Evolutionary conservation across 1,140 invertebrate species (phyloP).

Genomic region (Sarcophaga bullata): DNA sequence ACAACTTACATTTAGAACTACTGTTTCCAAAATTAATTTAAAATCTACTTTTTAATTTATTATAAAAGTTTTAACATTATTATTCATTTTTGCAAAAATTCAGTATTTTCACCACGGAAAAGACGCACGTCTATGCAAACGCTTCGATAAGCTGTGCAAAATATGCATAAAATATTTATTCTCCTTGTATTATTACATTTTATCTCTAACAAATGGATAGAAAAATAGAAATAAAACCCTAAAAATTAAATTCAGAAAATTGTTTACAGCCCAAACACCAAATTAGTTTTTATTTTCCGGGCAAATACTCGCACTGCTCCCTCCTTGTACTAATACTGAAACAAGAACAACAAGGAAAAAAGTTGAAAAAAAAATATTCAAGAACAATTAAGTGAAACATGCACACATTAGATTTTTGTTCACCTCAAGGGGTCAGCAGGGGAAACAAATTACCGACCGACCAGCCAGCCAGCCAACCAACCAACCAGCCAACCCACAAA

Average conservation of each 20-base stretch:
- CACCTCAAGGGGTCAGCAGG: slow-evolving; percentile 23
- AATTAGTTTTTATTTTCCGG: not conserved
- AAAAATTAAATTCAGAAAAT: not conserved
- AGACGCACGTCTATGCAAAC: not conserved
- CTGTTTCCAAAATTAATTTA: no score
- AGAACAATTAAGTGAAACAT: slow-evolving; percentile 36
- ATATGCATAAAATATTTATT: not conserved
- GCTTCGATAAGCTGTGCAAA: not conserved
- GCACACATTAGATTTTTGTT: slow-evolving; percentile 36
- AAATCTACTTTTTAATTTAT: not conserved
- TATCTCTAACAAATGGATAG: not conserved
- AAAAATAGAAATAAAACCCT: no score
- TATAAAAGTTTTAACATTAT: slow-evolving; percentile 6
- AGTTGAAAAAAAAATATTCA: slow-evolving; percentile 15
- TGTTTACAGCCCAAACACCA: slow-evolving; percentile 3
- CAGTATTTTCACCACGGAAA: not conserved
- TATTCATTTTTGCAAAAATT: not conserved
- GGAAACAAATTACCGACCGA: not conserved
- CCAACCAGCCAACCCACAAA: not conserved
- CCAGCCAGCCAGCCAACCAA: not conserved
- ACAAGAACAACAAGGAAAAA: not conserved
- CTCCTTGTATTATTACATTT: slow-evolving; percentile 12
- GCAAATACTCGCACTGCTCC: not conserved
- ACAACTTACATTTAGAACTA: no score
- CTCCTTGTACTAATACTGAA: no score